phyloP scores from a whole-genome alignment of 2,797 vertebrate species.

The Spatula versicolor region DNA sequence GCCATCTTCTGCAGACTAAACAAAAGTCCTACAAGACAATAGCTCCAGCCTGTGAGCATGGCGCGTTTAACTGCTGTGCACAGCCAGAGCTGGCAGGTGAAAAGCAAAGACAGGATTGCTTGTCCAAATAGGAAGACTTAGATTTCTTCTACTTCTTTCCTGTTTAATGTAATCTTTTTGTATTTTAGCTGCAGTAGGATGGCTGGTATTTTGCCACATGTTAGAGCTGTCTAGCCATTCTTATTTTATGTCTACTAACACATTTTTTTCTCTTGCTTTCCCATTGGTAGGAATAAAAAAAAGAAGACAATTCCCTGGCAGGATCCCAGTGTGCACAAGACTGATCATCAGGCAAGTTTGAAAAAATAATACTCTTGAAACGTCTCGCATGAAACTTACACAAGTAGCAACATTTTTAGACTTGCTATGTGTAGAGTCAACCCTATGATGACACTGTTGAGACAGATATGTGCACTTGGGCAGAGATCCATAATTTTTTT shows the following conservation, averaged over 20 bases:
- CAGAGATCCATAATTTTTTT: neutral
- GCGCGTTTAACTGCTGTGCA: neutral
- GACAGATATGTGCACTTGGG: neutral
- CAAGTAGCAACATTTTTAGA: neutral
- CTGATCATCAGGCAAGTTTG: neutral
- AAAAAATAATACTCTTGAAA: neutral
- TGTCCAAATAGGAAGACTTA: neutral
- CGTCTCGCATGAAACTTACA: neutral
- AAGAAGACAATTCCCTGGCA: neutral
- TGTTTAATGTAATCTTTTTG: neutral
- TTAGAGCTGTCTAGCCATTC: neutral
- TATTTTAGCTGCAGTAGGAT: neutral
- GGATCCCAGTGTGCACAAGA: neutral
- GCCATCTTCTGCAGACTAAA: conserved; percentile 18
- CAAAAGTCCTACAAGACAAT: neutral
- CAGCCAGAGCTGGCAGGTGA: conserved; percentile 45
- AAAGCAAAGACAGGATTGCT: neutral
- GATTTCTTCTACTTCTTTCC: neutral
- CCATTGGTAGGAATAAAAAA: neutral
- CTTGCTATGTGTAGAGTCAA: neutral
- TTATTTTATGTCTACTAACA: neutral
- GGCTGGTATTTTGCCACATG: neutral
- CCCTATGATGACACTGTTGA: neutral
- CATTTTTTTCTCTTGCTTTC: neutral
- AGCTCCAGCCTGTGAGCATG: neutral